Evolutionary conservation across 2,888 invertebrate genomes (phyloP).

Genomic region (Chaitophorus viminalis): DNA sequence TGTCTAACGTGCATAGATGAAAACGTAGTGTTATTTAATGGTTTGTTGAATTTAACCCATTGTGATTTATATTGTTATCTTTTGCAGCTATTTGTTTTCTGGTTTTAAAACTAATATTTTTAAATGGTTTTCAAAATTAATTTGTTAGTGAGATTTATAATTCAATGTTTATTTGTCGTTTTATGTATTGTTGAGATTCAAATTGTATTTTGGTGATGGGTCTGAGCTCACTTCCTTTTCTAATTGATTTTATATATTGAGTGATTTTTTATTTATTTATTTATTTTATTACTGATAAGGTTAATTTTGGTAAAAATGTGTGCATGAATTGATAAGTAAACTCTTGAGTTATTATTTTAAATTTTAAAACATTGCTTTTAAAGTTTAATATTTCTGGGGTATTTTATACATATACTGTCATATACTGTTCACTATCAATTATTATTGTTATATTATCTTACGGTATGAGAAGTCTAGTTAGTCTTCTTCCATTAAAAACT

Average conservation of each 20-base stretch:
- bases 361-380: background rate
- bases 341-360: background rate
- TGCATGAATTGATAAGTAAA: background rate
- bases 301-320: background rate
- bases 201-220: conserved; percentile 44
- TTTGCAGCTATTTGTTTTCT: conserved; percentile 13
- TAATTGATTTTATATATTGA: background rate
- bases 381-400: background rate
- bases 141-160: background rate
- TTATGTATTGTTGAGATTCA: background rate
- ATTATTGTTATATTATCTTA: background rate
- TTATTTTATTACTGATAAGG: background rate
- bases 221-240: conserved; percentile 28
- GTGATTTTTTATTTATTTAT: background rate
- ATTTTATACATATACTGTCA: background rate
- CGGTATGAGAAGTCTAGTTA: background rate
- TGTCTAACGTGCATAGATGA: conserved; percentile 69
- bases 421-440: background rate
- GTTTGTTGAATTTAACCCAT: background rate
- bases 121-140: background rate
- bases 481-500: background rate
- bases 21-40: background rate
- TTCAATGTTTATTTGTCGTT: background rate
- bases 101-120: conserved; percentile 15
- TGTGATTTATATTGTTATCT: conserved; percentile 18